phyloP scores from a whole-genome alignment of 2,113 vertebrate species.

The Petromus typicus region DNA sequence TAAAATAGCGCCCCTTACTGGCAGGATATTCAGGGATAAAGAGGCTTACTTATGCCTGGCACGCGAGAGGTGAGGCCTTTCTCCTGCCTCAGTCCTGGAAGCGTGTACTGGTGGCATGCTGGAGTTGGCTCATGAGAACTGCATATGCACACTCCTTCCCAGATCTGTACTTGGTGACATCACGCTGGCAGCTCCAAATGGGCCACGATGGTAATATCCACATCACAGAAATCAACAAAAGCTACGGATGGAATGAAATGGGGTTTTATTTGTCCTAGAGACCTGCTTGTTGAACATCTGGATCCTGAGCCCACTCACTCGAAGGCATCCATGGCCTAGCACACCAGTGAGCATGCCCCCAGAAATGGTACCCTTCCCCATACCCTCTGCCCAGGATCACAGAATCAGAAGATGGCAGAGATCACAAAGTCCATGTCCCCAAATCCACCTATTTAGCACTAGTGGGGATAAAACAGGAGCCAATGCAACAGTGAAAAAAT shows the following conservation, averaged over 20 bases:
- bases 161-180: background rate
- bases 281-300: conserved; percentile 17
- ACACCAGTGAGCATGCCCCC: background rate
- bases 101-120: background rate
- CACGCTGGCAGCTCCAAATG: conserved; percentile 39
- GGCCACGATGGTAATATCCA: background rate
- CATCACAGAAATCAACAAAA: conserved; percentile 31
- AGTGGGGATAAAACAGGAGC: background rate
- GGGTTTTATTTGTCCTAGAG: background rate
- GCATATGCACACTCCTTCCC: background rate
- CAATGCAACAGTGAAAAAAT: background rate
- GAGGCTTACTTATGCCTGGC: background rate
- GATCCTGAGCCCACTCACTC: background rate
- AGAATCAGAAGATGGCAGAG: background rate
- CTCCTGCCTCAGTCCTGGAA: background rate
- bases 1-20: background rate
- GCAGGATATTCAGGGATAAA: background rate
- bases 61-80: background rate
- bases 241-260: background rate
- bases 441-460: background rate
- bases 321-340: background rate
- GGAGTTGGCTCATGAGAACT: background rate
- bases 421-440: background rate
- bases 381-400: background rate
- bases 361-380: background rate